phyloP scores from a whole-genome alignment of 2,797 vertebrate genomes.

The Scleropages formosus region DNA sequence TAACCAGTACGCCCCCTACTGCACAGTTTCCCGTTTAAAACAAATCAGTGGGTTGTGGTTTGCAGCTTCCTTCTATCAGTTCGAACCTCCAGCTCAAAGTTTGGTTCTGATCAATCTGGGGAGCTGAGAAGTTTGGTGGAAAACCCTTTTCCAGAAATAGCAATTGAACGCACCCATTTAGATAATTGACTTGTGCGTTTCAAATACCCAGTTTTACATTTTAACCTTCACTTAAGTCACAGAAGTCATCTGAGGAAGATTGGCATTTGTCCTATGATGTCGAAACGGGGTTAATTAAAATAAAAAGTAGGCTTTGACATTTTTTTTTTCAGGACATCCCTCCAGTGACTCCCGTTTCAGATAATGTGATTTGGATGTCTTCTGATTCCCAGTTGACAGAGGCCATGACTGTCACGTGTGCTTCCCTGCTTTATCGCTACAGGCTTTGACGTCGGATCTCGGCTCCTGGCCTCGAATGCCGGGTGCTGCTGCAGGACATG shows the following conservation, averaged over 20 bases:
- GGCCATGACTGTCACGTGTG: constrained; percentile 14
- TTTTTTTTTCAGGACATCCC: constrained; percentile 15
- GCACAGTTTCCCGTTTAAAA: too few relatives aligned
- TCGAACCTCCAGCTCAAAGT: too few relatives aligned
- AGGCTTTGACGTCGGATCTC: constrained; percentile 4
- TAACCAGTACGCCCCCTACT: too few relatives aligned
- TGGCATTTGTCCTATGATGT: constrained; percentile 1
- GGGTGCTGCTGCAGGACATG: neutral
- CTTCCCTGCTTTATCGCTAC: neutral
- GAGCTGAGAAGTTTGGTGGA: too few relatives aligned
- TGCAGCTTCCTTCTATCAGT: too few relatives aligned
- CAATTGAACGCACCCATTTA: constrained; percentile 2
- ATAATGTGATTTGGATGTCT: constrained; percentile 15
- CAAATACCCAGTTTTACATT: neutral
- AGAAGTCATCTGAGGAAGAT: neutral
- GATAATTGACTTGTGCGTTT: neutral
- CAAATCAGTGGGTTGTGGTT: too few relatives aligned
- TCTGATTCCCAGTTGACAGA: constrained; percentile 12
- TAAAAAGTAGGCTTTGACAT: constrained; percentile 5
- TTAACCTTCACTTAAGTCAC: constrained; percentile 7
- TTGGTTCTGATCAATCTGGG: too few relatives aligned
- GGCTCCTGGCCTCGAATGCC: neutral
- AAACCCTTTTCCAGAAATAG: neutral
- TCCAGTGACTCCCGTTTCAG: constrained; percentile 19
- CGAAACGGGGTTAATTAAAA: constrained; percentile 7